A percentile compares a stretch with the other conserved stretches of the same genome.
Conservation (phyloP, 1,140 invertebrate species). For the Tenebrio molitor region DNA sequence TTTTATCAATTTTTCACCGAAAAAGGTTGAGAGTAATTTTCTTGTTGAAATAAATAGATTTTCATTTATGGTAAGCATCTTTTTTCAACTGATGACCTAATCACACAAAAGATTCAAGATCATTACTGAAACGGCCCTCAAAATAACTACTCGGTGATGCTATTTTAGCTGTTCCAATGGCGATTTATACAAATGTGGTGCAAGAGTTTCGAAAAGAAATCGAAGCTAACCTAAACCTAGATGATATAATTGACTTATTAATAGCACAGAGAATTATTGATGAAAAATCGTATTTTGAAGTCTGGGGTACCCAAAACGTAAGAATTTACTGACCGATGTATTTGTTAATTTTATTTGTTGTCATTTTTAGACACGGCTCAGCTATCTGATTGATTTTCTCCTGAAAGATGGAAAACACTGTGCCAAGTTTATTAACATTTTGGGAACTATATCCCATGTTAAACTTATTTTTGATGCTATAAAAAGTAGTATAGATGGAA, state of each 20-base stretch:
- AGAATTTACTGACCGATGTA: not conserved
- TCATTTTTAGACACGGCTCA: conserved; percentile 13
- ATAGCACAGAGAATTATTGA: conserved; percentile 12
- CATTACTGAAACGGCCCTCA: no score
- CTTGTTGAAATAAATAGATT: not conserved
- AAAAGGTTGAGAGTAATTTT: not conserved
- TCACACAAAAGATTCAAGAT: no score
- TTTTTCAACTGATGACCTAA: no score
- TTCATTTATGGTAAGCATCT: not conserved
- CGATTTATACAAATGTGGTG: conserved; percentile 18
- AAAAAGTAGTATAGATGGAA: conserved; percentile 3
- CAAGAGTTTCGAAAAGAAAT: conserved; percentile 32
- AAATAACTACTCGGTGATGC: not conserved
- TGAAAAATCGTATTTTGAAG: conserved; percentile 23
- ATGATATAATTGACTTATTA: conserved; percentile 25
- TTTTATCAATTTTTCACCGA: not conserved
- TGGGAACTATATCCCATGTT: not conserved
- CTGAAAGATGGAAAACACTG: conserved; percentile 16
- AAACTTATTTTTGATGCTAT: conserved; percentile 12
- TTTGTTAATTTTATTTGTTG: not conserved
- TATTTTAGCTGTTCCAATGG: conserved; percentile 16
- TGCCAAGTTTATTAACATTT: conserved; percentile 17
- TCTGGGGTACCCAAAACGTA: conserved; percentile 14
- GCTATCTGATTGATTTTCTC: conserved; percentile 1
- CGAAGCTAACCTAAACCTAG: not conserved